Base-by-base conservation (phyloP, 2,113 vertebrate genomes). In the Tenrec ecaudatus region DNA sequence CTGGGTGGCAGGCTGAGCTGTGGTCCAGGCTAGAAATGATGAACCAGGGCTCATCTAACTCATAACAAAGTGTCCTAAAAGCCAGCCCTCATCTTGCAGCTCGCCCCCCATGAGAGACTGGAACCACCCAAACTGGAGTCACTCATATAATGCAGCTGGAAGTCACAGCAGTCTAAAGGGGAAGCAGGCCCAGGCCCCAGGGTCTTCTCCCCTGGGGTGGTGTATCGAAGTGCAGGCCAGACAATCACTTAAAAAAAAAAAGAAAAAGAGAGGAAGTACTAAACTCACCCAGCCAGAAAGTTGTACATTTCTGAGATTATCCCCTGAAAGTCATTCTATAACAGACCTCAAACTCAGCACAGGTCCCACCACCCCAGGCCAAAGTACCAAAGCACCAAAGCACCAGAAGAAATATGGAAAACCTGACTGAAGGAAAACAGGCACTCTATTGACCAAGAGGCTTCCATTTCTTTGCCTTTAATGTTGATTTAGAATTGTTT, bases 391-490 rank as follows among this genome's bases (percentile, higher is more conserved):
- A 57, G 64, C 23, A 33, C 84, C 86, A 66, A 25, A 90, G 79
- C 66, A 57, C 47, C 58, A 83, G 20, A 38, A 87, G 38, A 7
- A 87, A 31, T 38, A 90, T 12, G 29, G 53, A 82, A 86, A 60
- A 83, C 20, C 12, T 29, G 9, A 16, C 3, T 79, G 43, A 93
- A 77, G 57, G 31, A 64, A 90, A 90, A 38, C 47, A 53, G 76
- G 64, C 92, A 36, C 25, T 38, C 31, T 1, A 69, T 12, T 89
- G 25, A 47, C 62, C 33, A 58, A 16, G 17, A 93, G 25, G 86
- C 20, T 78, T 93, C 40, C 47, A 82, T 40, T 20, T 81, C 76
- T 16, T 89, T 58, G 85, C 68, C 43, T 89, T 89, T 69, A 60
- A 87, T 43, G 22, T 29, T 78, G 47, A 60, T 43, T 80, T 62